Percentiles rank a stretch among this genome's conserved stretches.
Conservation (phyloP, 2,888 invertebrate species). For the Athripsodes cinereus region DNA sequence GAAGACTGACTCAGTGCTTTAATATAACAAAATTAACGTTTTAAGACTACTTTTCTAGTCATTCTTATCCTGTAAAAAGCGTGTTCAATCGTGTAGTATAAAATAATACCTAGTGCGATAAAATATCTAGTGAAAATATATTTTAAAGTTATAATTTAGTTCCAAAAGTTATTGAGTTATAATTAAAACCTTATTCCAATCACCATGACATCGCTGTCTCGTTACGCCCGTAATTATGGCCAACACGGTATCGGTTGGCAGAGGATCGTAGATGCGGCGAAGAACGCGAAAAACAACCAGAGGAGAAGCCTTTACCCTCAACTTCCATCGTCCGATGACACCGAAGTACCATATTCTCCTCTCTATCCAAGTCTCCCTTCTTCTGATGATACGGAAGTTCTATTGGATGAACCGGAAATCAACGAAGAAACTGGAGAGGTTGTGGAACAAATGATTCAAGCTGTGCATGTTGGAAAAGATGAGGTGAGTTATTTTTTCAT, state of each 20-base stretch:
- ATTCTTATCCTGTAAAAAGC: no score
- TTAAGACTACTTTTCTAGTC: no score
- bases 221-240: constrained; percentile 23
- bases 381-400: constrained; percentile 46
- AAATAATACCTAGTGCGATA: no score
- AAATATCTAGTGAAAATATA: no score
- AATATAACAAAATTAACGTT: no score
- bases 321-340: constrained; percentile 40
- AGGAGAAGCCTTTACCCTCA: constrained; percentile 37
- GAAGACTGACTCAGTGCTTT: no score
- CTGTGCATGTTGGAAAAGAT: constrained; percentile 39
- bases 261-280: constrained; percentile 21
- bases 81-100: no score
- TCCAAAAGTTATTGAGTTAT: no score
- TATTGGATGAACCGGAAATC: constrained; percentile 41
- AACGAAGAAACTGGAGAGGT: constrained; percentile 30
- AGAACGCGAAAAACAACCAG: constrained; percentile 5
- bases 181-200: no score
- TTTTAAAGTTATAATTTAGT: no score
- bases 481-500: constrained; percentile 46
- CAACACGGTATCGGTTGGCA: constrained; percentile 25
- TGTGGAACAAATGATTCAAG: constrained; percentile 42
- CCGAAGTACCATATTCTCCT: constrained; percentile 34
- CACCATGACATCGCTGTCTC: constrained; percentile 19
- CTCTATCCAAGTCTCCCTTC: constrained; percentile 43